Evolutionary conservation across 1,140 invertebrate species (phyloP).

Genomic region (Ooceraea biroi): DNA sequence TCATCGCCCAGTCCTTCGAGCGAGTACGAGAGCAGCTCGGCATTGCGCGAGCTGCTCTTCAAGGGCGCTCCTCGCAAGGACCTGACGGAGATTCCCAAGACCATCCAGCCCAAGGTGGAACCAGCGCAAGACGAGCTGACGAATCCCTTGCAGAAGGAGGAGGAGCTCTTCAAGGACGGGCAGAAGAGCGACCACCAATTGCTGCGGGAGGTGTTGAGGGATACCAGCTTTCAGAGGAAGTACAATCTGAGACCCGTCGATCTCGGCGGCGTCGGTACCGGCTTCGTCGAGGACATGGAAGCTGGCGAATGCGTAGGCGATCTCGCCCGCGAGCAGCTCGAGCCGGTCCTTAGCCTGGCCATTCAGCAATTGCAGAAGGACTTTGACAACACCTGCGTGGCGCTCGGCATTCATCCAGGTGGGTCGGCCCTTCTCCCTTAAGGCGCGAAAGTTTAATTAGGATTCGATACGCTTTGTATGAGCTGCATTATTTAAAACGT

Average conservation of each 20-base stretch:
- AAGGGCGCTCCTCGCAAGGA: conserved; percentile 69
- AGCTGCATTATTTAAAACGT: background rate
- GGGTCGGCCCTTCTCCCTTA: conserved; percentile 79
- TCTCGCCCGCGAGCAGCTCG: conserved; percentile 91
- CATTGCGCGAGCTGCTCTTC: conserved; percentile 81
- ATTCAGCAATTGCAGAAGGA: conserved; percentile 95
- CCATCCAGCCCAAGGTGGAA: conserved; percentile 64
- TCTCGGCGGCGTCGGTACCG: conserved; percentile 87
- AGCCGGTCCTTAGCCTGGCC: conserved; percentile 93
- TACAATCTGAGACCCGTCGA: conserved; percentile 92
- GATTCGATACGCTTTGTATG: background rate
- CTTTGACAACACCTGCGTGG: conserved; percentile 93
- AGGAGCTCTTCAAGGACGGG: conserved; percentile 79
- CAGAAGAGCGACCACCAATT: conserved; percentile 90
- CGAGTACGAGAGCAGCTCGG: conserved; percentile 71
- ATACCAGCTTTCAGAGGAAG: conserved; percentile 93
- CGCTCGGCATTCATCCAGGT: conserved; percentile 95
- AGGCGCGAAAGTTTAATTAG: background rate
- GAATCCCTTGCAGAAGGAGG: conserved; percentile 77
- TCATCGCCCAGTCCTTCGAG: conserved; percentile 68
- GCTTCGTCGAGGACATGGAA: conserved; percentile 86
- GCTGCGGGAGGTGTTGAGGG: conserved; percentile 92
- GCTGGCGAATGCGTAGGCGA: conserved; percentile 86
- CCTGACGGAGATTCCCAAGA: conserved; percentile 58
- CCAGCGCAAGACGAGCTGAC: conserved; percentile 49